Evolutionary conservation across 2,797 vertebrate species (phyloP).

Genomic region (Acanthurus lineatus): DNA sequence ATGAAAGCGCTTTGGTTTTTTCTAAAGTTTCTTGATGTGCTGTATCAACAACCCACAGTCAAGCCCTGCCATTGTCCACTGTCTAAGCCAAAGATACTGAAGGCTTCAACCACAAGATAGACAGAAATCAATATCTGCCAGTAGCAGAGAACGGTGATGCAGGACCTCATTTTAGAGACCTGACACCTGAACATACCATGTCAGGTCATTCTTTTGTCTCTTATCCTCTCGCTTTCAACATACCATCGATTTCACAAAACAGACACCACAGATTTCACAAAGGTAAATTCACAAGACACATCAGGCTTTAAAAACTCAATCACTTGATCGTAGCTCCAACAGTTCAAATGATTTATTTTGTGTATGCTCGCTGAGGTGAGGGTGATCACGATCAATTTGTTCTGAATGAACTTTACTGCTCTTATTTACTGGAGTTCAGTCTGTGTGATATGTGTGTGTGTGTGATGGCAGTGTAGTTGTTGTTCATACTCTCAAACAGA

Average conservation of each 20-base stretch:
- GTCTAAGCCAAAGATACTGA: slow-evolving; percentile 51
- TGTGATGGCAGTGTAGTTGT: not conserved
- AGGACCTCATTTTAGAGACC: slow-evolving; percentile 50
- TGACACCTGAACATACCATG: slow-evolving; percentile 48
- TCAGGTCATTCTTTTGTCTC: slow-evolving; percentile 49
- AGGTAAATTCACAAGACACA: not conserved
- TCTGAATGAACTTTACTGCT: slow-evolving; percentile 7
- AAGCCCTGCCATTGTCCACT: slow-evolving; percentile 44
- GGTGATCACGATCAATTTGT: slow-evolving; percentile 15
- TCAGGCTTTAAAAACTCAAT: not conserved
- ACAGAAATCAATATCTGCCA: slow-evolving; percentile 72
- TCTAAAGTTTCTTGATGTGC: slow-evolving; percentile 46
- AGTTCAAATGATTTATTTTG: slow-evolving; percentile 16
- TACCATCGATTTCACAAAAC: slow-evolving; percentile 16
- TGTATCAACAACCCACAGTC: slow-evolving; percentile 40
- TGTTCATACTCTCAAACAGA: not conserved
- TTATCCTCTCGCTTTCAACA: slow-evolving; percentile 36
- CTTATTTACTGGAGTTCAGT: not conserved
- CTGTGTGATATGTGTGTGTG: not conserved
- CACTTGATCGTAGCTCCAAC: not conserved
- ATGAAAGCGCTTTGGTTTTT: slow-evolving; percentile 49
- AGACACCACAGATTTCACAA: slow-evolving; percentile 5
- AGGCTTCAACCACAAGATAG: slow-evolving; percentile 44
- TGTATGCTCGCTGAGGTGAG: slow-evolving; percentile 4
- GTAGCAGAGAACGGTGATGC: slow-evolving; percentile 39